Percentiles rank a stretch among this genome's conserved stretches.
Evolutionary conservation across 2,888 invertebrate species (phyloP).

Genomic region (Hirtodrosophila histrioides): DNA sequence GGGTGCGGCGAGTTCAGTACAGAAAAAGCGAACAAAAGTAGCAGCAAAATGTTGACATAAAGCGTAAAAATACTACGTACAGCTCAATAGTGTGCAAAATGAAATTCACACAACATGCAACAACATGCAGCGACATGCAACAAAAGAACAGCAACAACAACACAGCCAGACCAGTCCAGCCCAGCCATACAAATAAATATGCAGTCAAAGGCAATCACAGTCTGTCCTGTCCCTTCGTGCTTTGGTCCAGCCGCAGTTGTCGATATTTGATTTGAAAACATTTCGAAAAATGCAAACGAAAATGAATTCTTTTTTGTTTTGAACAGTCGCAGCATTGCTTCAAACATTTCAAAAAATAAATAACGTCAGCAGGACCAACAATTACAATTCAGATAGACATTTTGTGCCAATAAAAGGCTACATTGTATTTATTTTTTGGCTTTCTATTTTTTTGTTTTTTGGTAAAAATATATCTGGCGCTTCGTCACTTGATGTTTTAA

Average conservation of each 20-base stretch:
- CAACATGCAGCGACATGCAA: slow-evolving; percentile 31
- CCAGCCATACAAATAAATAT: slow-evolving; percentile 73
- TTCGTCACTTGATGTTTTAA: slow-evolving; percentile 58
- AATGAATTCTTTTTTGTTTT: slow-evolving; percentile 54
- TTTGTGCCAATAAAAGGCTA: slow-evolving; percentile 42
- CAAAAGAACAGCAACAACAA: slow-evolving; percentile 24
- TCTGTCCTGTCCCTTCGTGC: slow-evolving; percentile 47
- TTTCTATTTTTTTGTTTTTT: slow-evolving; percentile 15
- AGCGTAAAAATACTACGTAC: slow-evolving; percentile 56
- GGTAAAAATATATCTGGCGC: slow-evolving; percentile 4
- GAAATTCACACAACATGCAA: slow-evolving; percentile 52
- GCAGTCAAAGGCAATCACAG: slow-evolving; percentile 79
- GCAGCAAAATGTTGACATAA: slow-evolving; percentile 72
- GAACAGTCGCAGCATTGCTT: slow-evolving; percentile 55
- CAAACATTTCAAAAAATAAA: slow-evolving; percentile 59
- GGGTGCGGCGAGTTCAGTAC: slow-evolving; percentile 21
- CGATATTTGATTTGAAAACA: slow-evolving; percentile 81
- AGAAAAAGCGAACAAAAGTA: slow-evolving; percentile 52
- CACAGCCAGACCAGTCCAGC: slow-evolving; percentile 19
- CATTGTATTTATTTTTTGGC: slow-evolving; percentile 29
- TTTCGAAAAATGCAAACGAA: slow-evolving; percentile 65
- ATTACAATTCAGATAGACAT: slow-evolving; percentile 57
- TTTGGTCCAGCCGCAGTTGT: slow-evolving; percentile 61
- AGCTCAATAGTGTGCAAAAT: slow-evolving; percentile 61
- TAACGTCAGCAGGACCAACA: slow-evolving; percentile 54